Evolutionary conservation across 2,888 invertebrate species (phyloP).

Genomic region (Rhagonycha fulva): DNA sequence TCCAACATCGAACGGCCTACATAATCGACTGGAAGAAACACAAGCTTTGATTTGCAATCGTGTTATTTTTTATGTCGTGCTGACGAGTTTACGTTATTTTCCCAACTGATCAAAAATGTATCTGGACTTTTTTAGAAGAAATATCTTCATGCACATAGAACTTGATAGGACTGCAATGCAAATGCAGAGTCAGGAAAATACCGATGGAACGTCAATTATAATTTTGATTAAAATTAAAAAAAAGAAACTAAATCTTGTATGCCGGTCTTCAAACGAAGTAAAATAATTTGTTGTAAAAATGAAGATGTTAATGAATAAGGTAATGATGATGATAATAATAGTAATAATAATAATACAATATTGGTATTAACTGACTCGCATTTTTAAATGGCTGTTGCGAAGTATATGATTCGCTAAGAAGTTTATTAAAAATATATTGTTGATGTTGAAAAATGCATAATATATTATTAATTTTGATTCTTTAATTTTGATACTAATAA

Average conservation of each 20-base stretch:
- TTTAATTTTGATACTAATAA: constrained; percentile 49
- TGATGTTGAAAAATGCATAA: constrained; percentile 46
- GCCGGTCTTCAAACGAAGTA: constrained; percentile 19
- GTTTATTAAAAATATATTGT: constrained; percentile 48
- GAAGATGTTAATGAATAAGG: constrained; percentile 7
- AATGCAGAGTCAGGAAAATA: constrained; percentile 50
- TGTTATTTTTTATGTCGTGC: background rate
- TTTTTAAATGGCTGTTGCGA: constrained; percentile 54
- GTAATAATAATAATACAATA: constrained; percentile 24
- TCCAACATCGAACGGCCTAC: background rate
- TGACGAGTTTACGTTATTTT: constrained; percentile 12
- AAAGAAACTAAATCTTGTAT: constrained; percentile 27
- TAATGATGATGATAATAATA: constrained; percentile 9
- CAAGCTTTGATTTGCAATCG: background rate
- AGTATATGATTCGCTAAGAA: constrained; percentile 47
- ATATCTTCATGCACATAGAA: constrained; percentile 54
- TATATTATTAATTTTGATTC: constrained; percentile 50
- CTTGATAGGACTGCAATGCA: constrained; percentile 54
- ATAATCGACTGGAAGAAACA: background rate
- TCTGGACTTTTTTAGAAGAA: constrained; percentile 47
- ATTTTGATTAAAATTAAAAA: constrained; percentile 29
- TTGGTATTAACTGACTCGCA: constrained; percentile 51
- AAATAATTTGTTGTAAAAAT: constrained; percentile 18
- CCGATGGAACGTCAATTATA: constrained; percentile 48
- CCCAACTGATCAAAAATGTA: constrained; percentile 32